Evolutionary conservation across 2,797 vertebrate species (phyloP).

Genomic region (Borostomias antarcticus): DNA sequence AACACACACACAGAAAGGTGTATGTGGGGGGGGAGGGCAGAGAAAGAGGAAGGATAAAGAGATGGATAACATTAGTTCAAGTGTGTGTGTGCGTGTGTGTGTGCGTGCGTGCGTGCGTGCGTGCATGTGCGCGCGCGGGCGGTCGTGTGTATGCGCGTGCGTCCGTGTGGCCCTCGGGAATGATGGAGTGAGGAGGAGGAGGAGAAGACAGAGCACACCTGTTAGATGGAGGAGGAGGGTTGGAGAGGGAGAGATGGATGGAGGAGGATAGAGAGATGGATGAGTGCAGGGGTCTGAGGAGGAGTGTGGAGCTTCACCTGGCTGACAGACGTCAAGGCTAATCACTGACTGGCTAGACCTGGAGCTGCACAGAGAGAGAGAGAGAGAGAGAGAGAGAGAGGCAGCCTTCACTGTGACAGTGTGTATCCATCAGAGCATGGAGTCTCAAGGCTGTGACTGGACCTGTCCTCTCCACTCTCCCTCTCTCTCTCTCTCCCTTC

Average conservation of each 20-base stretch:
- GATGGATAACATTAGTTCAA: background rate
- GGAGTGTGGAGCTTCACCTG: slow-evolving; percentile 4
- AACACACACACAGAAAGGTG: slow-evolving; percentile 14
- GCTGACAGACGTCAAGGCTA: slow-evolving; percentile 68
- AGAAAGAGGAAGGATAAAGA: background rate
- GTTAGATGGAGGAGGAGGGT: slow-evolving; percentile 23
- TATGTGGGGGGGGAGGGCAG: background rate
- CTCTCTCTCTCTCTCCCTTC: background rate
- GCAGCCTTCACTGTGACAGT: slow-evolving; percentile 60
- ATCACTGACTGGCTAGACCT: slow-evolving; percentile 43
- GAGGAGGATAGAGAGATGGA: slow-evolving; percentile 3
- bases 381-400: slow-evolving; percentile 22
- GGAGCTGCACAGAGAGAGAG: background rate
- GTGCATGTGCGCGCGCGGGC: background rate
- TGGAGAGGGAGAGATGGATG: background rate
- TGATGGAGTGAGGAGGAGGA: slow-evolving; percentile 69
- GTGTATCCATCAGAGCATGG: slow-evolving; percentile 49
- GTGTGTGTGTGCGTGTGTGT: background rate
- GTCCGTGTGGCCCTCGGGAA: slow-evolving; percentile 46
- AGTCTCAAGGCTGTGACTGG: background rate
- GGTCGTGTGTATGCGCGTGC: background rate
- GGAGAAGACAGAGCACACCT: slow-evolving; percentile 46
- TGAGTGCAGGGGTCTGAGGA: slow-evolving; percentile 7
- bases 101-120: background rate
- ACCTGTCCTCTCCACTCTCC: background rate